These are phyloP conservation scores for Cephus pulcher DNA, from an alignment of 2,888 invertebrate genomes.

Conservation along the genomic window DNA sequence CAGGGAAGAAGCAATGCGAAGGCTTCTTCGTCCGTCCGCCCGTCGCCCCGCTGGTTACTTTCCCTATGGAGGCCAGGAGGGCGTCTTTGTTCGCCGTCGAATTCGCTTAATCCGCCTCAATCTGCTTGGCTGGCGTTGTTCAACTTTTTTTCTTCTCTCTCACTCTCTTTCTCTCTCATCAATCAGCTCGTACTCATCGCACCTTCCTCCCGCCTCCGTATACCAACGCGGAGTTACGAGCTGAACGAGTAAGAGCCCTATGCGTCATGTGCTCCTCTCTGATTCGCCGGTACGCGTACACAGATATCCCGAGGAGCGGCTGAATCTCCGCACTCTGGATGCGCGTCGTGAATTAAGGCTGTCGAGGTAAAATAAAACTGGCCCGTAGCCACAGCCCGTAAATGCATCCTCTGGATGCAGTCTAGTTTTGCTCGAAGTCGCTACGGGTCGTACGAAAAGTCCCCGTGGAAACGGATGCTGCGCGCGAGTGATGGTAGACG, in stretches of 20 bases:
- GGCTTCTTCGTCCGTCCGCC: neutral
- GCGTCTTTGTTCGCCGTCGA: conserved; percentile 43
- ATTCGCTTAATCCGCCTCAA: conserved; percentile 36
- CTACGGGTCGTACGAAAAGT: neutral
- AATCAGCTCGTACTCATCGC: neutral
- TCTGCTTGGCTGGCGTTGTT: conserved; percentile 16
- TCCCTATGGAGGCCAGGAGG: neutral
- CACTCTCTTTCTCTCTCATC: neutral
- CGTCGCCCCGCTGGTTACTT: neutral
- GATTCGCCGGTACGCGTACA: neutral
- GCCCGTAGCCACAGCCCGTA: conserved; percentile 20
- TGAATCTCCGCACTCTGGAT: neutral
- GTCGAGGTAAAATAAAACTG: conserved; percentile 23
- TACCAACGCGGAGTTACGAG: neutral
- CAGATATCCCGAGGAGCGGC: neutral
- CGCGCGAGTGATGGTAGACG: neutral
- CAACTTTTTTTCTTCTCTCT: conserved; percentile 12
- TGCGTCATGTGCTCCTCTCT: neutral
- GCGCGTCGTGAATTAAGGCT: neutral
- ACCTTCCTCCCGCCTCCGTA: neutral
- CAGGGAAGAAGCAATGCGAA: neutral
- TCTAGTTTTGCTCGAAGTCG: neutral
- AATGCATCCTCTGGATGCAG: neutral
- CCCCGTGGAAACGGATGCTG: neutral
- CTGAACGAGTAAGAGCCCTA: neutral